These are phyloP conservation scores for Oligia latruncula DNA, from an alignment of 2,888 invertebrate species.

Conservation along the genomic window DNA sequence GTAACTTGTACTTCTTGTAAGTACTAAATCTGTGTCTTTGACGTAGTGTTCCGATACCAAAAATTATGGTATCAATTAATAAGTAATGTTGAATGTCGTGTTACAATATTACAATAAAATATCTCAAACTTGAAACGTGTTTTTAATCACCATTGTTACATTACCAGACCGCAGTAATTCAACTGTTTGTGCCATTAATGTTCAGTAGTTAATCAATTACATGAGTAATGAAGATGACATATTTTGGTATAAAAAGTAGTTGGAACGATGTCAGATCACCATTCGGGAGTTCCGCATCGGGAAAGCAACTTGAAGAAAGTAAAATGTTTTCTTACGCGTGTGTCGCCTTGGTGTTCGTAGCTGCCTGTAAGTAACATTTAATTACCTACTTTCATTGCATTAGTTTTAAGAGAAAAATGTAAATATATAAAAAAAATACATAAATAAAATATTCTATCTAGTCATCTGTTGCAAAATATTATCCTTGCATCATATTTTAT, in stretches of 20 bases:
- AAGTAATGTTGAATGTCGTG: slow-evolving; percentile 35
- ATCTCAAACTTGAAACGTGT: slow-evolving; percentile 45
- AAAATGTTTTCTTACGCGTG: slow-evolving; percentile 69
- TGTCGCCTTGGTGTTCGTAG: slow-evolving; percentile 61
- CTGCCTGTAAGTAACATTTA: slow-evolving; percentile 68
- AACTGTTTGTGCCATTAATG: slow-evolving; percentile 29
- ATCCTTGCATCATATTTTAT: background rate
- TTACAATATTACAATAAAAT: slow-evolving; percentile 58
- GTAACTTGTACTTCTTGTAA: slow-evolving; percentile 1
- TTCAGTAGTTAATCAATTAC: slow-evolving; percentile 42
- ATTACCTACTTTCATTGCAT: background rate
- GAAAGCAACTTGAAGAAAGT: slow-evolving; percentile 21
- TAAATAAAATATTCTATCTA: background rate
- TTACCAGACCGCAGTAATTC: slow-evolving; percentile 61
- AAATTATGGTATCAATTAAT: slow-evolving; percentile 48
- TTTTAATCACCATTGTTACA: slow-evolving; percentile 48
- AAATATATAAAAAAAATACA: background rate
- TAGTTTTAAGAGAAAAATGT: background rate
- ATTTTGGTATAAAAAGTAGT: slow-evolving; percentile 68
- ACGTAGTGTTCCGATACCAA: slow-evolving; percentile 48
- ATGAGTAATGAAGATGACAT: slow-evolving; percentile 57
- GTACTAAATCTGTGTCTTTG: slow-evolving; percentile 21
- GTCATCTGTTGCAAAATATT: background rate
- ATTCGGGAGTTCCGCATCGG: slow-evolving; percentile 47
- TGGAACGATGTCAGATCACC: slow-evolving; percentile 33